Evolutionary conservation across 2,797 vertebrate genomes (phyloP).

Genomic region (Pampus argenteus): DNA sequence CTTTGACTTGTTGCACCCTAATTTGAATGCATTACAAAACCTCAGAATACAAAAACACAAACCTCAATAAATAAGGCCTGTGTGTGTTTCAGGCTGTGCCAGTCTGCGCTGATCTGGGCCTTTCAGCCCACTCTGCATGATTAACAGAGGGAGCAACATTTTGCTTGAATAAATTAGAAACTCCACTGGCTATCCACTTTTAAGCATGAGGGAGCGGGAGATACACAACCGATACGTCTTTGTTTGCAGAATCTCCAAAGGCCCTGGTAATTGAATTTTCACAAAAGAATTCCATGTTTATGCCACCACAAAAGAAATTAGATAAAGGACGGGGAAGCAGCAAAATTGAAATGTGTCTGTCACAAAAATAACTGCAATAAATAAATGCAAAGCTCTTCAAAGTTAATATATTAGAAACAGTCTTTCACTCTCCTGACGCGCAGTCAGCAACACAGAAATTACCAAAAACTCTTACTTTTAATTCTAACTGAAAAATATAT

Average conservation of each 20-base stretch:
- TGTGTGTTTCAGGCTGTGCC: slow-evolving; percentile 74
- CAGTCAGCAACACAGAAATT: slow-evolving; percentile 62
- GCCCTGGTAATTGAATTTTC: slow-evolving; percentile 81
- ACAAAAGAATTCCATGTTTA: slow-evolving; percentile 79
- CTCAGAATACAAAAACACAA: slow-evolving; percentile 77
- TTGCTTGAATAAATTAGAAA: slow-evolving; percentile 82
- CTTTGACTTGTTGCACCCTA: slow-evolving; percentile 79
- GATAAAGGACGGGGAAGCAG: slow-evolving; percentile 74
- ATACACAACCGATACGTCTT: slow-evolving; percentile 71
- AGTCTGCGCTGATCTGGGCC: slow-evolving; percentile 65
- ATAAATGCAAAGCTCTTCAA: slow-evolving; percentile 65
- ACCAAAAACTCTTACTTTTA: slow-evolving; percentile 59
- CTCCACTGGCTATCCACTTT: slow-evolving; percentile 60
- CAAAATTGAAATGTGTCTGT: slow-evolving; percentile 75
- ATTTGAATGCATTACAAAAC: slow-evolving; percentile 82
- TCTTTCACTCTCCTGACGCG: slow-evolving; percentile 64
- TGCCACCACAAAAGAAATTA: slow-evolving; percentile 83
- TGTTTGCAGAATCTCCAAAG: slow-evolving; percentile 81
- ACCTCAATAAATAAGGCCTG: slow-evolving; percentile 78
- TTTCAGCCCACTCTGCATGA: slow-evolving; percentile 78
- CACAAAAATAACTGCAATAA: slow-evolving; percentile 74
- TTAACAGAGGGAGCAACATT: slow-evolving; percentile 74
- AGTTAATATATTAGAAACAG: slow-evolving; percentile 74
- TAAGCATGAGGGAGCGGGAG: slow-evolving; percentile 44
- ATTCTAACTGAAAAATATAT: slow-evolving; percentile 50